Evolutionary conservation across 2,113 vertebrate genomes (phyloP).

Genomic region (Pangasianodon hypophthalmus): DNA sequence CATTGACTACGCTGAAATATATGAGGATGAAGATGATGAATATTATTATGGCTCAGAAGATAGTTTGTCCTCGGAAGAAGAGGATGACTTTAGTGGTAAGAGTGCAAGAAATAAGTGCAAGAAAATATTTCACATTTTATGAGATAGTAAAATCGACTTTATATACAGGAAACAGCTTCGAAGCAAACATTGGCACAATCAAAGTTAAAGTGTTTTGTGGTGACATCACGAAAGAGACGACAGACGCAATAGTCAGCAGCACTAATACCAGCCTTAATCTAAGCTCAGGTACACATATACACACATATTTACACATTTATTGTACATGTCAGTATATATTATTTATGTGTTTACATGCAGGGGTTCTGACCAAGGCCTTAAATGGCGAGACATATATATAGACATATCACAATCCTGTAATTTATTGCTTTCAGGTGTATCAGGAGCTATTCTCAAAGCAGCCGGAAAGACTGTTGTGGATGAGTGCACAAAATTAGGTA

Average conservation of each 20-base stretch:
- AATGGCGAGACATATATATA: not conserved
- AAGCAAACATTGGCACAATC: constrained; percentile 56
- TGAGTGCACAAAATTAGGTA: constrained; percentile 61
- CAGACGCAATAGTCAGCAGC: constrained; percentile 63
- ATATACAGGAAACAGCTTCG: constrained; percentile 27
- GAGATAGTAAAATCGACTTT: not conserved
- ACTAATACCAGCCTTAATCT: constrained; percentile 61
- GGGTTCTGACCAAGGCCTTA: not conserved
- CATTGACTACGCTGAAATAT: not conserved
- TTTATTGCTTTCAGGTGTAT: constrained; percentile 56
- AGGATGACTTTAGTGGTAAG: constrained; percentile 38
- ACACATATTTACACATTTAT: not conserved
- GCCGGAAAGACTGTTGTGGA: constrained; percentile 59
- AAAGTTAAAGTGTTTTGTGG: constrained; percentile 56
- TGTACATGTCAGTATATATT: not conserved
- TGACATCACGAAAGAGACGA: constrained; percentile 62
- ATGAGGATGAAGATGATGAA: constrained; percentile 13
- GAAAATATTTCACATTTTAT: not conserved
- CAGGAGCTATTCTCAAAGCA: constrained; percentile 64
- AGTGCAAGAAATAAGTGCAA: not conserved
- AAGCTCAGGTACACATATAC: constrained; percentile 45
- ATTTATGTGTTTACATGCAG: not conserved
- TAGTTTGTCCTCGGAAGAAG: constrained; percentile 35
- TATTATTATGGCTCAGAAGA: not conserved
- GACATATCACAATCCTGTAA: not conserved